Base-by-base conservation (phyloP, 2,888 invertebrate genomes). In the Anthrax anthrax region DNA sequence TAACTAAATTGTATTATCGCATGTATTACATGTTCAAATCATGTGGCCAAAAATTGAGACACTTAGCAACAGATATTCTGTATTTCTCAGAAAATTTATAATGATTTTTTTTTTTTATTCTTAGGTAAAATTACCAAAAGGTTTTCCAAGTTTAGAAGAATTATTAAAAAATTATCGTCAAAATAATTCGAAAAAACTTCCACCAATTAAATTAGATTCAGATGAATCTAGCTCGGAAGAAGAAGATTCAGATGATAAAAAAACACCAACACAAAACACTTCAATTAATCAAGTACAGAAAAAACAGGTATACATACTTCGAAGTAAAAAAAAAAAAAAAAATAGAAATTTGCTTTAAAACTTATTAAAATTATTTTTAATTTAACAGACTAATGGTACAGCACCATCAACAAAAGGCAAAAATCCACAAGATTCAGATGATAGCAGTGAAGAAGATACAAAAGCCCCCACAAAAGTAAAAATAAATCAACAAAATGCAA, bases 91-190 rank as follows among this genome's bases (percentile, higher is more conserved):
- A n/a, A n/a, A n/a, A n/a, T n/a, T n/a, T n/a, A n/a, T n/a, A n/a
- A n/a, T n/a, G n/a, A n/a, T 41, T 16, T 37, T 14, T 37, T 17
- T 10, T 23, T 13, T 55, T 50, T 55, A 51, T 51, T 74, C 75
- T 54, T 64, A 86, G 85, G 73, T 72, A 54, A 63, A 68, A 12
- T 65, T 80, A 43, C 71, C 72, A 1, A 81, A 83, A 63, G 81
- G 78, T 45, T 71, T 76, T 0, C 80, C 83, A 1, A 70, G 74
- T 13, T 65, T 86, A n/a, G 53, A 62, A 13, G 81, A 84, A 13
- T 70, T 85, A 14, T 52, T 78, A 18, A 60, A 67, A 9, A 70
- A 73, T 56, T 80, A 71, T 58, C 71, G 76, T 59, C 73, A 75
- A 57, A 71, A 64, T 36, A 55, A 50, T 61, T 67, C 37, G 17